These are phyloP conservation scores for Drosophila mojavensis DNA, from an alignment of 1,140 invertebrate genomes.

Conservation along the genomic window DNA sequence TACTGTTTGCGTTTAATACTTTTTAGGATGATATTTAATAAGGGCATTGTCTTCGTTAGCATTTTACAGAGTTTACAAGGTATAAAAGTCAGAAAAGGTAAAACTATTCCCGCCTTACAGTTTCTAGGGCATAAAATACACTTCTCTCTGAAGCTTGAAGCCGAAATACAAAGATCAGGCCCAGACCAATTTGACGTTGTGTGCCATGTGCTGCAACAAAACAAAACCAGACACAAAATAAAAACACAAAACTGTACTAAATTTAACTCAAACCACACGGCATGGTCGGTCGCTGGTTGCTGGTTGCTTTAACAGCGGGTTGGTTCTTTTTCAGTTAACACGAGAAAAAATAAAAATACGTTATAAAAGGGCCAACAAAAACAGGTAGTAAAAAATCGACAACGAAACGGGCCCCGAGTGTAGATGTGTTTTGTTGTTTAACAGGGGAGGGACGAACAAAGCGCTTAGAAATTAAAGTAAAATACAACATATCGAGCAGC, in stretches of 20 bases:
- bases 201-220: conserved; percentile 21
- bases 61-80: no score
- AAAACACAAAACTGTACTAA: conserved; percentile 69
- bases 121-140: not conserved
- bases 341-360: conserved; percentile 51
- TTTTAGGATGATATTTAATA: no score
- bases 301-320: conserved; percentile 45
- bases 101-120: no score
- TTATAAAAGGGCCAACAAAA: conserved; percentile 69
- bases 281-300: conserved; percentile 18
- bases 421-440: conserved; percentile 21
- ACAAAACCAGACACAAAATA: conserved; percentile 30
- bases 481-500: conserved; percentile 39
- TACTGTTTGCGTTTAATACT: no score
- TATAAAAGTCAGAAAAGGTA: no score
- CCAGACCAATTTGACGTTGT: not conserved
- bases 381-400: conserved; percentile 76
- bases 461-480: conserved; percentile 70
- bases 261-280: conserved; percentile 55
- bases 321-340: conserved; percentile 66
- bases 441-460: conserved; percentile 34
- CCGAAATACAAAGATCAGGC: conserved; percentile 3
- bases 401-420: conserved; percentile 36
- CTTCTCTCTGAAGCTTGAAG: not conserved
- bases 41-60: no score